Conservation (phyloP, 2,797 vertebrate genomes). For the Falco rusticolus region DNA sequence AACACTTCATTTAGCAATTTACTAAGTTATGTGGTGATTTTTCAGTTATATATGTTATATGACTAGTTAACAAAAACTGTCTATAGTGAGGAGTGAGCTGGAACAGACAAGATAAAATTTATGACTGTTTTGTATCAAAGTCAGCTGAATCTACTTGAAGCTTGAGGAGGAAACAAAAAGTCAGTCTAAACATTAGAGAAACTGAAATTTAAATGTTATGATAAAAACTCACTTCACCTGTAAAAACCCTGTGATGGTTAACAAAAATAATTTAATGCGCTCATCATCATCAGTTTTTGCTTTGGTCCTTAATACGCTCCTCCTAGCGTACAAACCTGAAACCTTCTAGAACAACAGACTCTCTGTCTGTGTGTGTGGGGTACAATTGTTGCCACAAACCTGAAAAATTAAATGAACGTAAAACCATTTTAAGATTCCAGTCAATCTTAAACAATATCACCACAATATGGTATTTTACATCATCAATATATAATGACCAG, state of each 20-base stretch:
- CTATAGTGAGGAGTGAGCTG: background rate
- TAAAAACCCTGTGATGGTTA: background rate
- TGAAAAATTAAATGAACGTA: background rate
- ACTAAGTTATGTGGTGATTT: background rate
- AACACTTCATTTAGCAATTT: background rate
- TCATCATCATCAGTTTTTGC: background rate
- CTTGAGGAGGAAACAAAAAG: background rate
- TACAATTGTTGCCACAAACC: background rate
- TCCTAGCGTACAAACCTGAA: background rate
- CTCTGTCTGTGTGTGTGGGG: rapidly evolving
- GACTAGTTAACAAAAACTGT: background rate
- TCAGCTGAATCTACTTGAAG: background rate
- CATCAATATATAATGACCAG: too few species aligned
- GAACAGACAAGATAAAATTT: background rate
- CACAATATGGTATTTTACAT: background rate
- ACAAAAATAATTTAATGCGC: background rate
- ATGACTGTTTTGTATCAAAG: background rate
- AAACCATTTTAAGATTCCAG: background rate
- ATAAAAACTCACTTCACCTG: background rate
- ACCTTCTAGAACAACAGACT: background rate
- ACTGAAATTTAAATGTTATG: background rate
- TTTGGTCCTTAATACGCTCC: background rate
- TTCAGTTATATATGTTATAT: background rate
- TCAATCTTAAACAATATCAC: background rate
- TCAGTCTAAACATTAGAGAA: background rate